Conservation (phyloP, 2,888 invertebrate species). For the Sarcophaga variegata region DNA sequence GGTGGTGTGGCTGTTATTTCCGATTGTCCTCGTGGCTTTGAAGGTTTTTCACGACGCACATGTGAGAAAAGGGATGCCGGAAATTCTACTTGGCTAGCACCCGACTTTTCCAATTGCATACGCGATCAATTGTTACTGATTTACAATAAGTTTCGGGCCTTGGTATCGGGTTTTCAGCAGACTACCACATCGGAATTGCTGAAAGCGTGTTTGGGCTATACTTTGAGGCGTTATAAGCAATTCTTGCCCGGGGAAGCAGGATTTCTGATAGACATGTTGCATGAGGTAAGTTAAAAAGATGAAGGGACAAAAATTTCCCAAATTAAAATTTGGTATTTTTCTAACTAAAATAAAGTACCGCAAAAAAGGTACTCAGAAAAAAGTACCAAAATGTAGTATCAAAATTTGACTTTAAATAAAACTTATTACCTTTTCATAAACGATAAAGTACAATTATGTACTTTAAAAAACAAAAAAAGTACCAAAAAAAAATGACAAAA, state of each 20-base stretch:
- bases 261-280: constrained; percentile 80
- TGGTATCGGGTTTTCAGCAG: constrained; percentile 80
- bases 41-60: constrained; percentile 83
- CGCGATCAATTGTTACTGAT: constrained; percentile 85
- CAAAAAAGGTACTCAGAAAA: too few relatives aligned
- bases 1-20: constrained; percentile 86
- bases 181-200: constrained; percentile 81
- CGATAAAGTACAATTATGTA: too few relatives aligned
- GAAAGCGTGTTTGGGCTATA: constrained; percentile 80
- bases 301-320: too few relatives aligned
- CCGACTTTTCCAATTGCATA: constrained; percentile 89
- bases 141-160: constrained; percentile 83
- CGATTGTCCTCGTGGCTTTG: constrained; percentile 85
- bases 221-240: constrained; percentile 76
- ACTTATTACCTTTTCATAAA: too few relatives aligned
- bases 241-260: constrained; percentile 82
- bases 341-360: too few relatives aligned
- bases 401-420: too few relatives aligned
- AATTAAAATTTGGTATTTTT: too few relatives aligned
- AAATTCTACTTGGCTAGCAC: constrained; percentile 88
- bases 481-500: too few relatives aligned
- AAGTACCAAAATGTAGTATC: too few relatives aligned
- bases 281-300: constrained; percentile 77
- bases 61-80: constrained; percentile 85
- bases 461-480: too few relatives aligned